These are phyloP conservation scores for Xylota sylvarum DNA, from an alignment of 2,888 invertebrate species.

Conservation along the genomic window DNA sequence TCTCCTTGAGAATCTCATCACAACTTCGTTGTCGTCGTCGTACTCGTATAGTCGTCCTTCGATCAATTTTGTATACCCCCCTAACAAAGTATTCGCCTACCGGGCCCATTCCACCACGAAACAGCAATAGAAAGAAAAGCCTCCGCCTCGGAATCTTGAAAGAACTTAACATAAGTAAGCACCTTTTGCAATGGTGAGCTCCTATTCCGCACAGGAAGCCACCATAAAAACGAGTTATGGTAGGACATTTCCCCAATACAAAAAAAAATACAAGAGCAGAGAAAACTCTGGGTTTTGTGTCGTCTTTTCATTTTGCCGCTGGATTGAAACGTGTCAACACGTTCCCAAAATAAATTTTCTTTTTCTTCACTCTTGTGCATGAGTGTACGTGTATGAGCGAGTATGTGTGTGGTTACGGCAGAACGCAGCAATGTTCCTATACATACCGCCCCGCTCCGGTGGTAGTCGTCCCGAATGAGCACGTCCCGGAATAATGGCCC, in stretches of 20 bases:
- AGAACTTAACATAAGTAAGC: constrained; percentile 56
- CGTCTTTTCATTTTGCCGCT: constrained; percentile 41
- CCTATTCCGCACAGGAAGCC: constrained; percentile 63
- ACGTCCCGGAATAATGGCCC: constrained; percentile 72
- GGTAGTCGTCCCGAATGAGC: constrained; percentile 63
- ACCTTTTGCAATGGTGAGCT: constrained; percentile 48
- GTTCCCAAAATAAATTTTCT: constrained; percentile 56
- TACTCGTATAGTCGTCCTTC: constrained; percentile 36
- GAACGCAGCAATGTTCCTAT: constrained; percentile 26
- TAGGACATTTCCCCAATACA: constrained; percentile 59
- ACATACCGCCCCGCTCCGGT: constrained; percentile 6
- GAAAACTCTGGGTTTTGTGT: constrained; percentile 31
- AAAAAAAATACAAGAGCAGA: constrained; percentile 15
- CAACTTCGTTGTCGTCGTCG: constrained; percentile 42
- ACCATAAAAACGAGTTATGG: constrained; percentile 69
- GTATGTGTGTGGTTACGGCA: constrained; percentile 32
- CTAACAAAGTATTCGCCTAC: constrained; percentile 25
- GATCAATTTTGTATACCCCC: constrained; percentile 53
- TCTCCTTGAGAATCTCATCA: constrained; percentile 63
- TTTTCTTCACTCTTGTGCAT: constrained; percentile 60
- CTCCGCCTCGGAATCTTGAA: constrained; percentile 17
- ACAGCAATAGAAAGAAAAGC: background rate
- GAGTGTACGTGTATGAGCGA: constrained; percentile 14
- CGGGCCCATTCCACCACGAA: background rate
- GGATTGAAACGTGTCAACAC: constrained; percentile 69